Percentiles rank a stretch among this genome's conserved stretches.
Conservation (phyloP, 2,797 vertebrate species). For the Paratrypauchen microcephalus region DNA sequence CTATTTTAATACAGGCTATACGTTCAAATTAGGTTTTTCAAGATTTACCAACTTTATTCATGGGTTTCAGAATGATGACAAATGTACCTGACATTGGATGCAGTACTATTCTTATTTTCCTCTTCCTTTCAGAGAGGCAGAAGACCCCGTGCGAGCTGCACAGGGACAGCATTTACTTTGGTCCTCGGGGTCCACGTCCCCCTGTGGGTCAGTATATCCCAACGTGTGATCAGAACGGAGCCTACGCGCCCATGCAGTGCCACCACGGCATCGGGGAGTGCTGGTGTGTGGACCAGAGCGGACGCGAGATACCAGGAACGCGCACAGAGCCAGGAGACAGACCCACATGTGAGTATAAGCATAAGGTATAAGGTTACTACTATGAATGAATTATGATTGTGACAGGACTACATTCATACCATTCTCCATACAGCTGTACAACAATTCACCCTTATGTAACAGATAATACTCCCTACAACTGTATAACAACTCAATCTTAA, state of each 20-base stretch:
- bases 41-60: no score
- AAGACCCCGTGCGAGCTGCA: slow-evolving; percentile 86
- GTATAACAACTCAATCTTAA: no score
- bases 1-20: no score
- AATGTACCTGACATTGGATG: neutral
- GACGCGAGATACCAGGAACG: slow-evolving; percentile 86
- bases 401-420: neutral
- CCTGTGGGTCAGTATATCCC: slow-evolving; percentile 79
- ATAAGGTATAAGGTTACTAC: neutral
- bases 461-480: no score
- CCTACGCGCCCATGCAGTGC: slow-evolving; percentile 87
- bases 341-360: slow-evolving; percentile 92
- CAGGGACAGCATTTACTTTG: slow-evolving; percentile 71
- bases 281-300: slow-evolving; percentile 90
- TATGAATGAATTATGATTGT: neutral
- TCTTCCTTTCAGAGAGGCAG: slow-evolving; percentile 64
- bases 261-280: slow-evolving; percentile 83
- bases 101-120: neutral
- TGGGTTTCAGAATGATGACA: no score
- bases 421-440: no score
- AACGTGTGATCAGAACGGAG: slow-evolving; percentile 83
- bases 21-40: no score
- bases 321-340: slow-evolving; percentile 75
- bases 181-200: slow-evolving; percentile 67
- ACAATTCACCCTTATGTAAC: no score